Evolutionary conservation across 2,888 invertebrate genomes (phyloP), one percentile per base, ranked within the genome.

Genomic region (Ochropleura leucogaster): DNA sequence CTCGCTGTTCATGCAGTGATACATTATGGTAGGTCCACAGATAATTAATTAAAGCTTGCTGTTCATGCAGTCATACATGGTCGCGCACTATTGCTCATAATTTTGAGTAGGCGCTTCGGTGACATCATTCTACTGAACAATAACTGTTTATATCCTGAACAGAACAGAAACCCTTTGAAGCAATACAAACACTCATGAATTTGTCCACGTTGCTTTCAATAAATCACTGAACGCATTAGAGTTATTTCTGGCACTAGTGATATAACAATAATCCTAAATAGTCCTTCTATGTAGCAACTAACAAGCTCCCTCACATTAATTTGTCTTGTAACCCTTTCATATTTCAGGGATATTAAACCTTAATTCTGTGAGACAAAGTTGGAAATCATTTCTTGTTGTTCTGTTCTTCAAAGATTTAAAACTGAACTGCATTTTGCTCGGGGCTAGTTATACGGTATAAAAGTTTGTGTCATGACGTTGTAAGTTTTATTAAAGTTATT

Each of bases 211-310:
- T 60, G 74, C 67, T 59, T 63, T 20, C 63, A 72, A 82, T 82
- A 76, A 78, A 80, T 86, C 79, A 80, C 68, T 62, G 4, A 72
- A 78, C 76, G 66, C 83, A 83, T 85, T 83, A 76, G 47, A 85
- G 76, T 74, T 88, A 86, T 81, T 79, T 81, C 67, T 74, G 78
- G 71, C 69, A 55, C 67, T 46, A 66, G 60, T 63, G 30, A n/a
- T 59, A 60, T 83, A 77, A 84, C 76, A 72, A 76, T 80, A 73
- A 85, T 86, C 76, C 53, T 74, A 69, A 83, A 87, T 84, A 79
- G 73, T 74, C 65, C 55, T 59, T 5, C 67, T 73, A 59, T 83
- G 46, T 49, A 70, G 40, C 59, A 5, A 77, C 78, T 72, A 79
- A 82, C 86, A 85, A 79, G 74, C 73, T 46, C 72, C 68, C 49